These are phyloP conservation scores for Podarcis raffonei DNA, from an alignment of 2,113 vertebrate genomes.

Conservation along the genomic window DNA sequence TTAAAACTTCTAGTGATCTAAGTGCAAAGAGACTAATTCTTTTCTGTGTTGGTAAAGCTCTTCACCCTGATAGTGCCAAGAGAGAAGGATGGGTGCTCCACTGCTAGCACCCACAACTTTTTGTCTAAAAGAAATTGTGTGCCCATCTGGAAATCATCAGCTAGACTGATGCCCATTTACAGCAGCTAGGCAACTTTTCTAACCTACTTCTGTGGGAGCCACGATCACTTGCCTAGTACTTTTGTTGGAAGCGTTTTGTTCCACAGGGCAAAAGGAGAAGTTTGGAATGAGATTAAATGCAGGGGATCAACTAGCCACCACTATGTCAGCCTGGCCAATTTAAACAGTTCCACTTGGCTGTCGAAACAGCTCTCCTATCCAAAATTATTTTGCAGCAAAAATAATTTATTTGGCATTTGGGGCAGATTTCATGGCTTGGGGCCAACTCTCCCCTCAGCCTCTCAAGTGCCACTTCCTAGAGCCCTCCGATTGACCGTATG, in stretches of 20 bases:
- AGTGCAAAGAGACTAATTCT: neutral
- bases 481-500: conserved; percentile 29
- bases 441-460: neutral
- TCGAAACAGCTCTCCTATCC: conserved; percentile 58
- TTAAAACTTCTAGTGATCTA: neutral
- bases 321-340: conserved; percentile 60
- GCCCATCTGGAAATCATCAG: neutral
- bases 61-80: neutral
- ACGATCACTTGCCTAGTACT: conserved; percentile 50
- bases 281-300: conserved; percentile 47
- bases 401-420: conserved; percentile 57
- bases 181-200: conserved; percentile 21
- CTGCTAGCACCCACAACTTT: neutral
- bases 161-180: conserved; percentile 42
- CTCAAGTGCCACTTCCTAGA: rapidly evolving
- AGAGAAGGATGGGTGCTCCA: neutral
- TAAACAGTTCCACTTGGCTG: conserved; percentile 67
- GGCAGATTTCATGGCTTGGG: conserved; percentile 43
- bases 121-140: neutral
- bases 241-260: conserved; percentile 6
- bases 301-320: conserved; percentile 44
- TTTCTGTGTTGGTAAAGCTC: neutral
- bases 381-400: conserved; percentile 39
- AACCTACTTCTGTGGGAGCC: conserved; percentile 20
- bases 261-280: conserved; percentile 41